phyloP scores from a whole-genome alignment of 2,113 vertebrate species.

The Antigone vipio region DNA sequence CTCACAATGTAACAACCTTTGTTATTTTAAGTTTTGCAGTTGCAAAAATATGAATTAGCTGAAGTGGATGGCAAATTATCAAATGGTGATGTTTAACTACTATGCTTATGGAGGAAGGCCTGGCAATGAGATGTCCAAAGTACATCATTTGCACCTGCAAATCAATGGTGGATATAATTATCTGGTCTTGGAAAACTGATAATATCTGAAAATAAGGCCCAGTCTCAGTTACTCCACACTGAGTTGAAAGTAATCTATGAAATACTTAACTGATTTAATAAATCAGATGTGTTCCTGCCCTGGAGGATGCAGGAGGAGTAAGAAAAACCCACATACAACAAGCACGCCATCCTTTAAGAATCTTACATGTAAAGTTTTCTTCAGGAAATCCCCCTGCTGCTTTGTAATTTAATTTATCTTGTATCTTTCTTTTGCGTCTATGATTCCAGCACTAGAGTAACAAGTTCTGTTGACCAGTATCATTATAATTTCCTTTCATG shows the following conservation, averaged over 20 bases:
- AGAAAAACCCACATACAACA: neutral
- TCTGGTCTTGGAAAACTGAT: neutral
- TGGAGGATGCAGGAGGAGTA: neutral
- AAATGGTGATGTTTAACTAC: neutral
- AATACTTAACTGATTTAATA: neutral
- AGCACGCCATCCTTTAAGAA: neutral
- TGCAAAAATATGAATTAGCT: neutral
- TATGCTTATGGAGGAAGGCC: neutral
- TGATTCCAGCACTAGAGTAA: neutral
- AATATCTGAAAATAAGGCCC: neutral
- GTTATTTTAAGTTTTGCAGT: neutral
- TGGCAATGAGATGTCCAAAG: neutral
- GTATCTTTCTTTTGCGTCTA: neutral
- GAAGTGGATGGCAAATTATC: neutral
- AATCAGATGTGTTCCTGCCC: neutral
- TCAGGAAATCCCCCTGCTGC: neutral
- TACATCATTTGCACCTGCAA: neutral
- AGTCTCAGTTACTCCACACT: neutral
- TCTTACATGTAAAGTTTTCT: neutral
- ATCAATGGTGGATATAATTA: neutral
- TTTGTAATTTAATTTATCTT: neutral
- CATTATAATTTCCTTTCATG: conserved; percentile 1
- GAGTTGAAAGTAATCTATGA: neutral
- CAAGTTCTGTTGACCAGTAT: neutral
- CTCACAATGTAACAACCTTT: neutral